Percentiles rank a stretch among this genome's conserved stretches.
phyloP scores from a whole-genome alignment of 2,797 vertebrate genomes.

The Pitangus sulphuratus region DNA sequence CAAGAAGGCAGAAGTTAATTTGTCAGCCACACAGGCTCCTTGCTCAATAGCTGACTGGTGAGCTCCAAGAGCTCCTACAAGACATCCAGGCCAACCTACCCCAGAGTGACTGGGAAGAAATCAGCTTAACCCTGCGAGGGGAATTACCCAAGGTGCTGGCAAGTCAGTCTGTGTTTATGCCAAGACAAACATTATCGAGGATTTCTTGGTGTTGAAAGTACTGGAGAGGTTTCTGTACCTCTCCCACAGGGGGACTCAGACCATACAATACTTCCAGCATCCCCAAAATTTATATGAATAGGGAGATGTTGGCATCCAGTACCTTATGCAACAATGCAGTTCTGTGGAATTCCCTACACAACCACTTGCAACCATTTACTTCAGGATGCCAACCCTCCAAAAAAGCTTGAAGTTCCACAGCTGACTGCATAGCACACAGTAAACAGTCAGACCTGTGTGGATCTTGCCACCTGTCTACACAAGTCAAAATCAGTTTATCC shows the following conservation, averaged over 20 bases:
- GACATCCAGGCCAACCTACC: not conserved
- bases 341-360: not conserved
- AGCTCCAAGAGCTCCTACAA: not conserved
- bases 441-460: not conserved
- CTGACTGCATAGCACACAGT: not conserved
- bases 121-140: not conserved
- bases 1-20: conserved; percentile 18
- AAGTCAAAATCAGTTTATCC: not conserved
- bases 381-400: fast-evolving
- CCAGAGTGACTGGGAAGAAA: not conserved
- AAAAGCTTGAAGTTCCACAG: not conserved
- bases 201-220: not conserved
- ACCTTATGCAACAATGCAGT: fast-evolving
- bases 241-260: not conserved
- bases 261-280: not conserved
- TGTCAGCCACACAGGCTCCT: not conserved
- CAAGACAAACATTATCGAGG: not conserved
- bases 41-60: not conserved
- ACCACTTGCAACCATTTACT: not conserved
- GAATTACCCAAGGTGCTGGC: not conserved
- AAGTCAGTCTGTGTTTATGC: not conserved
- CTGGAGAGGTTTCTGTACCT: not conserved
- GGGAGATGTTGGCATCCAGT: not conserved
- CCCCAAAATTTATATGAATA: not conserved
- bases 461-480: not conserved